Conservation (phyloP, 2,797 vertebrate species). For the Coranthus polyacanthus region DNA sequence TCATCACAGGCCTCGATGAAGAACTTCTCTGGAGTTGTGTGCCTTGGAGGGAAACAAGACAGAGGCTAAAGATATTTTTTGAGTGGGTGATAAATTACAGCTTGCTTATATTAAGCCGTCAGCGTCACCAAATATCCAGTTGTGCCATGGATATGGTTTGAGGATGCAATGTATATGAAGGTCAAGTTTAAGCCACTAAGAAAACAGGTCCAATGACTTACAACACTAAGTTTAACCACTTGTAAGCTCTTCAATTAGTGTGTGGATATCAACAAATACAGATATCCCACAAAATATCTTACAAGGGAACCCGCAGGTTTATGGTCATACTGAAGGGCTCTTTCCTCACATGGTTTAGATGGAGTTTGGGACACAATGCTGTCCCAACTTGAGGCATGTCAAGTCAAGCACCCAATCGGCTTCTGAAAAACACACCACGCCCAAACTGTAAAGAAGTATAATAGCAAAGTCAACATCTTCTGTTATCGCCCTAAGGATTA, state of each 20-base stretch:
- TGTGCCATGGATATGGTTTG: not conserved
- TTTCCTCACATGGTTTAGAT: too few relatives aligned
- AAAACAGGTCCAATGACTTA: too few relatives aligned
- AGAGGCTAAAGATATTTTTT: not conserved
- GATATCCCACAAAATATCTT: too few relatives aligned
- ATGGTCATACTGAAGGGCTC: too few relatives aligned
- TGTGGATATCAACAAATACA: too few relatives aligned
- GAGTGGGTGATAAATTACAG: not conserved
- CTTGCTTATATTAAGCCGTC: too few relatives aligned
- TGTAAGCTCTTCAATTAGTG: too few relatives aligned
- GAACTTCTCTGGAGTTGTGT: slow-evolving; percentile 95
- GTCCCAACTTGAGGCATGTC: not conserved
- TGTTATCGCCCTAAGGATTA: not conserved
- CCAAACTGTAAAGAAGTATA: too few relatives aligned
- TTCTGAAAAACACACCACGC: too few relatives aligned
- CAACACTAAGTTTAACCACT: too few relatives aligned
- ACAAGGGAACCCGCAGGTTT: too few relatives aligned
- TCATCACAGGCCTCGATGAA: slow-evolving; percentile 97
- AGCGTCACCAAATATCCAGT: not conserved
- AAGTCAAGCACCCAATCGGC: too few relatives aligned
- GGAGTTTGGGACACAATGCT: not conserved
- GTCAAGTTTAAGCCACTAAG: not conserved
- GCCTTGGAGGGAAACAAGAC: slow-evolving; percentile 78
- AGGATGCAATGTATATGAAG: not conserved
- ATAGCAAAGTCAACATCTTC: not conserved